These are phyloP conservation scores for Liposcelis brunnea DNA, from an alignment of 2,888 invertebrate species.

Conservation along the genomic window DNA sequence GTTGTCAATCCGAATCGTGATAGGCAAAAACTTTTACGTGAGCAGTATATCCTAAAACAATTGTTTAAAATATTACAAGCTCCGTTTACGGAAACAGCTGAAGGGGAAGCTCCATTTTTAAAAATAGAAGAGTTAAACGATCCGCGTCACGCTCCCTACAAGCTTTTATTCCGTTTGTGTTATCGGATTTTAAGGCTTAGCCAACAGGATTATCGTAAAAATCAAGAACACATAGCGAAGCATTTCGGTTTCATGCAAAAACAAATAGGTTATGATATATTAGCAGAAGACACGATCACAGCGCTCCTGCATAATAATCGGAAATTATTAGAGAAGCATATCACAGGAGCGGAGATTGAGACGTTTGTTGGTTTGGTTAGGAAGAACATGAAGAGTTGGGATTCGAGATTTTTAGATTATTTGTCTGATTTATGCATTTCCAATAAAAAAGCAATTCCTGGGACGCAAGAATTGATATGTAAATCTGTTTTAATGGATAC, in stretches of 20 bases:
- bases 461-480: conserved; percentile 96
- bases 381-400: conserved; percentile 89
- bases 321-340: conserved; percentile 93
- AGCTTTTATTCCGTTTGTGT: conserved; percentile 91
- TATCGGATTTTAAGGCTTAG: conserved; percentile 86
- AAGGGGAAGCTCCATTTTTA: conserved; percentile 61
- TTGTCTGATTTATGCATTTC: conserved; percentile 95
- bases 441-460: conserved; percentile 90
- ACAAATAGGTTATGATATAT: conserved; percentile 96
- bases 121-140: conserved; percentile 82
- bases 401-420: conserved; percentile 90
- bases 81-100: conserved; percentile 53
- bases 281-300: conserved; percentile 98
- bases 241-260: conserved; percentile 99
- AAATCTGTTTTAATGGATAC: conserved; percentile 90
- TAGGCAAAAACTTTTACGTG: conserved; percentile 86
- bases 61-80: conserved; percentile 72
- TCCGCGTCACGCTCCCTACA: conserved; percentile 81
- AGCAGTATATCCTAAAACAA: conserved; percentile 92
- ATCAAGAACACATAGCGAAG: conserved; percentile 98
- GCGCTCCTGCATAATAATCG: too few species aligned
- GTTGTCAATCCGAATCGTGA: conserved; percentile 84
- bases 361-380: conserved; percentile 94
- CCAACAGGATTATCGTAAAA: conserved; percentile 95
- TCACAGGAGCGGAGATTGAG: conserved; percentile 94